phyloP scores from a whole-genome alignment of 2,797 vertebrate species.

The Tinamus major region DNA sequence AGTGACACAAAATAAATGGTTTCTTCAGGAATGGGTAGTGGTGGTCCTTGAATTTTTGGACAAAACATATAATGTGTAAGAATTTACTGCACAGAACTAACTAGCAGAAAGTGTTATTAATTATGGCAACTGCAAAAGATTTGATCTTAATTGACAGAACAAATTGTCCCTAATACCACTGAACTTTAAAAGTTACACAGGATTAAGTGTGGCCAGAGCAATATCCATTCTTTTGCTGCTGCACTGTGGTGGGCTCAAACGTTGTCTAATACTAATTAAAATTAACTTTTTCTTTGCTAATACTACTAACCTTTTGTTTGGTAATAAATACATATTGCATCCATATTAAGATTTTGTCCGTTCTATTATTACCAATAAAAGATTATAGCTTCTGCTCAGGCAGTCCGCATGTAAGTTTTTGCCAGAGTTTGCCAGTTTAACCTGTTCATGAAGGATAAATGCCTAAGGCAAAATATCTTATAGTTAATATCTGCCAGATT shows the following conservation, averaged over 20 bases:
- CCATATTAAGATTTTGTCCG: background rate
- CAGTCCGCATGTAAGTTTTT: background rate
- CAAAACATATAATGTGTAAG: background rate
- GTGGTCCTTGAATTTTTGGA: background rate
- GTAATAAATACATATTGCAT: background rate
- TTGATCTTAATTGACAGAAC: background rate
- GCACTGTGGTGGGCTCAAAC: background rate
- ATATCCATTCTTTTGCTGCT: background rate
- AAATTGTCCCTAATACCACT: background rate
- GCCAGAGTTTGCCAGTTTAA: background rate
- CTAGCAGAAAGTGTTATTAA: background rate
- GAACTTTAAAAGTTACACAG: background rate
- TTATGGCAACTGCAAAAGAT: background rate
- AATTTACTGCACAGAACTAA: background rate
- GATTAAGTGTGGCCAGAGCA: background rate
- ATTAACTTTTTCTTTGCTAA: conserved; percentile 8
- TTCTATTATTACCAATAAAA: background rate
- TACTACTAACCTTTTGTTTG: conserved; percentile 14
- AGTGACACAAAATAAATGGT: background rate
- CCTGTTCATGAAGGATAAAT: background rate
- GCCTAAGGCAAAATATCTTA: background rate
- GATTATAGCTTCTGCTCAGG: background rate
- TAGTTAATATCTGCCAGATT: background rate
- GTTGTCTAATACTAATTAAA: background rate
- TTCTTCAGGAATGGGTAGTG: background rate